Evolutionary conservation across 2,888 invertebrate genomes (phyloP).

Genomic region (Lasioglossum villosulum): DNA sequence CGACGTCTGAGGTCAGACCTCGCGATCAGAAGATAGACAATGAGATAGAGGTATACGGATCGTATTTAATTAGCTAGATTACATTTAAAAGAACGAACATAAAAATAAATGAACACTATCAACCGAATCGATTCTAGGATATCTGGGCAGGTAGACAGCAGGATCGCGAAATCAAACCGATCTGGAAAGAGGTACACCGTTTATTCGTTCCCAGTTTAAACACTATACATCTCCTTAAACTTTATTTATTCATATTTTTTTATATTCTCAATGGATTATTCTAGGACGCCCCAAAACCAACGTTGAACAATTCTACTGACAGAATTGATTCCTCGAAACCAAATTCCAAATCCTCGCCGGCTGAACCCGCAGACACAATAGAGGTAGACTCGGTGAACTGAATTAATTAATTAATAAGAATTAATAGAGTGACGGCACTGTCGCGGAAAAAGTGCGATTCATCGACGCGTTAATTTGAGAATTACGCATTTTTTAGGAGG

Average conservation of each 20-base stretch:
- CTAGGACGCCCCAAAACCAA: slow-evolving; percentile 43
- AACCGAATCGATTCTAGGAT: slow-evolving; percentile 35
- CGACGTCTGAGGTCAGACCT: neutral
- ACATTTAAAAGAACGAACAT: neutral
- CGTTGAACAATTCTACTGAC: slow-evolving; percentile 10
- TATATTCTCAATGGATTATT: slow-evolving; percentile 6
- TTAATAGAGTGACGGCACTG: neutral
- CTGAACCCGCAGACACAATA: neutral
- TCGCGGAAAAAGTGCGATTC: neutral
- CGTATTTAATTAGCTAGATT: neutral
- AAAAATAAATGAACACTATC: neutral
- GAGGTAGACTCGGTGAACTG: slow-evolving; percentile 41
- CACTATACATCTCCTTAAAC: neutral
- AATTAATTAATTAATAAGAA: too few relatives aligned
- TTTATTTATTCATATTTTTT: neutral
- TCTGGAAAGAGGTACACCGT: slow-evolving; percentile 47
- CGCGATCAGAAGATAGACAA: slow-evolving; percentile 21
- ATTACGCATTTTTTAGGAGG: slow-evolving; percentile 59
- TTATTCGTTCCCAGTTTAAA: neutral
- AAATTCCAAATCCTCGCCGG: slow-evolving; percentile 11
- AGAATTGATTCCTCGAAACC: slow-evolving; percentile 11
- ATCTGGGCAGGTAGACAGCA: slow-evolving; percentile 44
- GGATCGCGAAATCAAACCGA: slow-evolving; percentile 45
- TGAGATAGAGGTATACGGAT: slow-evolving; percentile 36
- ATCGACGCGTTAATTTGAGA: neutral